phyloP scores from a whole-genome alignment of 2,888 invertebrate genomes.

The Stenolophus ochropezus region DNA sequence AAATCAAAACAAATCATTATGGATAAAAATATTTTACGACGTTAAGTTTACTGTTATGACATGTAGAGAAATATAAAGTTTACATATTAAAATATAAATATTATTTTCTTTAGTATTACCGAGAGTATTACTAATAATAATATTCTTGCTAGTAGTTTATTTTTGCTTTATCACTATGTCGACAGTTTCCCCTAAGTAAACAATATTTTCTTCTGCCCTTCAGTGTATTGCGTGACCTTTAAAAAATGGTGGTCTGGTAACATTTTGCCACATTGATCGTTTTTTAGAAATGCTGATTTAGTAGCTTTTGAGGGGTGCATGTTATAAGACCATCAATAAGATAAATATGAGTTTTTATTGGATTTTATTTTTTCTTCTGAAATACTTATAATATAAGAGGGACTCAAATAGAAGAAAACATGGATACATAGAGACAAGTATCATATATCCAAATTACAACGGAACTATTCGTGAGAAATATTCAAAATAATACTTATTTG shows the following conservation, averaged over 20 bases:
- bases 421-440: neutral
- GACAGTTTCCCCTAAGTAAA: neutral
- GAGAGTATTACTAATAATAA: neutral
- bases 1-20: conserved; percentile 8
- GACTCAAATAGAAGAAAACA: neutral
- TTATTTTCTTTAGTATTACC: neutral
- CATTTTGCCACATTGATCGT: neutral
- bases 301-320: neutral
- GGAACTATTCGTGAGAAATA: too few relatives aligned
- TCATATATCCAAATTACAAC: too few relatives aligned
- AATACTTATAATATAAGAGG: neutral
- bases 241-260: neutral
- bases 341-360: neutral
- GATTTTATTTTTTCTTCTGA: neutral
- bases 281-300: neutral
- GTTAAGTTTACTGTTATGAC: neutral
- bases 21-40: conserved; percentile 9
- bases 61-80: neutral
- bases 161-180: too few relatives aligned
- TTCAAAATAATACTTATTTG: too few relatives aligned
- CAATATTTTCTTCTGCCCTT: neutral
- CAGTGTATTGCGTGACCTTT: neutral
- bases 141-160: too few relatives aligned
- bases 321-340: neutral
- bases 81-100: neutral